A percentile compares a stretch with the other conserved stretches of the same genome.
phyloP scores from a whole-genome alignment of 2,888 invertebrate species.

The Acrocyrtus sp. region DNA sequence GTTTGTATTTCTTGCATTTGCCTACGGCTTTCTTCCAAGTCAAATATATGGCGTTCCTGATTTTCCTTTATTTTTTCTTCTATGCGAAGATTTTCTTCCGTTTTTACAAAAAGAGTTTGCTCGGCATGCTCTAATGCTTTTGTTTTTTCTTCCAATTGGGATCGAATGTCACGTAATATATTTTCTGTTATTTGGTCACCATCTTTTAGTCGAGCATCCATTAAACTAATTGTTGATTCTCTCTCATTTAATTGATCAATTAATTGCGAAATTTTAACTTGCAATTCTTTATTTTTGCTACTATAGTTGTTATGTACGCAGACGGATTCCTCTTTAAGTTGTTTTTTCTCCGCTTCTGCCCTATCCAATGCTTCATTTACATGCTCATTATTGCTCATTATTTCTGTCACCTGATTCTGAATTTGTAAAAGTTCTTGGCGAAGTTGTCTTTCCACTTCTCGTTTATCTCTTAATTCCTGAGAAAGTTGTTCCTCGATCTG shows the following conservation, averaged over 20 bases:
- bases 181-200: conserved; percentile 23
- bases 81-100: conserved; percentile 41
- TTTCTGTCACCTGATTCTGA: conserved; percentile 13
- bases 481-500: conserved; percentile 5
- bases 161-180: conserved; percentile 70
- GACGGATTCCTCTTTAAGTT: conserved; percentile 37
- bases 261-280: conserved; percentile 45
- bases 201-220: conserved; percentile 48
- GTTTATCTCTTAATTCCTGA: no score
- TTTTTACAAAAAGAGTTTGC: conserved; percentile 52
- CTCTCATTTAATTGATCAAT: conserved; percentile 54
- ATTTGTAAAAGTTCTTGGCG: conserved; percentile 2
- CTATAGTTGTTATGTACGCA: conserved; percentile 46
- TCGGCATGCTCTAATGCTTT: conserved; percentile 71
- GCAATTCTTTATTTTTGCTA: conserved; percentile 37
- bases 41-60: conserved; percentile 32
- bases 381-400: not conserved
- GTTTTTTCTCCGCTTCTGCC: conserved; percentile 33
- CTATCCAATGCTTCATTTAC: conserved; percentile 35
- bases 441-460: conserved; percentile 11
- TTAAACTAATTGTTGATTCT: conserved; percentile 45
- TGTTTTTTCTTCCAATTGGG: conserved; percentile 72
- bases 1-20: conserved; percentile 33
- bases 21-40: conserved; percentile 23
- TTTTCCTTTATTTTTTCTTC: conserved; percentile 40